Percentiles rank a stretch among this genome's conserved stretches.
These are phyloP conservation scores for Chrysina gloriosa DNA, from an alignment of 2,888 invertebrate species.

Conservation along the genomic window DNA sequence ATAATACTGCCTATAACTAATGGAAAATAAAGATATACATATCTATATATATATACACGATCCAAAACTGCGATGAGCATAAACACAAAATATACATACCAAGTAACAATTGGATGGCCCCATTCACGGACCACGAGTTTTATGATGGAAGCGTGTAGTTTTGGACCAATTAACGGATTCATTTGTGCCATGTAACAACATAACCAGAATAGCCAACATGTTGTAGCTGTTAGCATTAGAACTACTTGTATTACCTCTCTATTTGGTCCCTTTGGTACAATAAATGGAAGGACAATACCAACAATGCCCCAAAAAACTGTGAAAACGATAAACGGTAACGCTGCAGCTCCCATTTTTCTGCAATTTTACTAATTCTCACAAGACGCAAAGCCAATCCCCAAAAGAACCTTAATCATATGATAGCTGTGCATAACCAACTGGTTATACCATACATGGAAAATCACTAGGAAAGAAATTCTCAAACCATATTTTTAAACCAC, in stretches of 20 bases:
- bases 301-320: slow-evolving; percentile 88
- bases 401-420: slow-evolving; percentile 40
- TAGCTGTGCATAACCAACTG: too few species aligned
- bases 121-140: slow-evolving; percentile 84
- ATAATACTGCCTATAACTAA: too few species aligned
- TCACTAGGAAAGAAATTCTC: too few species aligned
- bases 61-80: too few species aligned
- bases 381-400: not conserved
- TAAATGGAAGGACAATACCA: slow-evolving; percentile 86
- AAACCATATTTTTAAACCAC: too few species aligned
- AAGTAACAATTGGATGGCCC: too few species aligned
- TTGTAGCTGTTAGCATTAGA: slow-evolving; percentile 85
- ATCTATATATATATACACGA: too few species aligned
- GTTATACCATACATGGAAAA: too few species aligned
- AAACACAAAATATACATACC: too few species aligned
- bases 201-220: slow-evolving; percentile 93
- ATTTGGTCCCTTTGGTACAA: slow-evolving; percentile 92
- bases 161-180: slow-evolving; percentile 91
- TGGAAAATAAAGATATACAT: too few species aligned
- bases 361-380: not conserved
- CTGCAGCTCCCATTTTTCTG: slow-evolving; percentile 80
- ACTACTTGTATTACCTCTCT: slow-evolving; percentile 88
- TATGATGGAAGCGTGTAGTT: slow-evolving; percentile 76
- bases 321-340: slow-evolving; percentile 82
- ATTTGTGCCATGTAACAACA: slow-evolving; percentile 94